phyloP scores from a whole-genome alignment of 2,797 vertebrate genomes.

The Scyliorhinus canicula region DNA sequence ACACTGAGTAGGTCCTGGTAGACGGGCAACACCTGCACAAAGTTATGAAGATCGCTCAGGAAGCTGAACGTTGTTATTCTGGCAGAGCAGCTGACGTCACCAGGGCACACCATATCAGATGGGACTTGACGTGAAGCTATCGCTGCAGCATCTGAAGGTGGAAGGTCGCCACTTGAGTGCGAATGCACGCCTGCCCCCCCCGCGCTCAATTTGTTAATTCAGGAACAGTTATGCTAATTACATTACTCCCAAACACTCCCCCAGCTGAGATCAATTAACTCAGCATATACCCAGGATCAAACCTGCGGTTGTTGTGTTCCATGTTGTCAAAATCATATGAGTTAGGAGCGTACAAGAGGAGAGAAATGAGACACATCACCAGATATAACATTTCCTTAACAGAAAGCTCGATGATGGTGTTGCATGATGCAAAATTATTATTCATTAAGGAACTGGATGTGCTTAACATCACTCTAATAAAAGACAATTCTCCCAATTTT shows the following conservation, averaged over 20 bases:
- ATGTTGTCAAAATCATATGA: neutral
- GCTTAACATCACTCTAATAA: neutral
- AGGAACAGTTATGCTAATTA: neutral
- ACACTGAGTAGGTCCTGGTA: no score
- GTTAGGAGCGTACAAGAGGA: neutral
- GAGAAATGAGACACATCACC: no score
- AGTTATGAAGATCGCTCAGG: no score
- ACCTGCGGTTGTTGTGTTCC: neutral
- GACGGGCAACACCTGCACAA: no score
- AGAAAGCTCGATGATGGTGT: neutral
- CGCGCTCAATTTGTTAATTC: neutral
- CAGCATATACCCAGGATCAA: neutral
- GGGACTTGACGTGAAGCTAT: no score
- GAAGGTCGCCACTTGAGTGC: no score
- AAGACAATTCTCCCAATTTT: no score
- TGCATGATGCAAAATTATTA: neutral
- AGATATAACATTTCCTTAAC: neutral
- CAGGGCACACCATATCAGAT: no score
- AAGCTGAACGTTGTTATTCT: no score
- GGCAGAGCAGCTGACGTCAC: no score
- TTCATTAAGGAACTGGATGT: neutral
- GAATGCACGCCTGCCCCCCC: no score
- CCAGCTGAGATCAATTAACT: neutral
- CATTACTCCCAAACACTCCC: neutral
- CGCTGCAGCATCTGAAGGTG: no score